Base-by-base conservation (phyloP, 2,797 vertebrate species). In the Babyrousa celebensis region DNA sequence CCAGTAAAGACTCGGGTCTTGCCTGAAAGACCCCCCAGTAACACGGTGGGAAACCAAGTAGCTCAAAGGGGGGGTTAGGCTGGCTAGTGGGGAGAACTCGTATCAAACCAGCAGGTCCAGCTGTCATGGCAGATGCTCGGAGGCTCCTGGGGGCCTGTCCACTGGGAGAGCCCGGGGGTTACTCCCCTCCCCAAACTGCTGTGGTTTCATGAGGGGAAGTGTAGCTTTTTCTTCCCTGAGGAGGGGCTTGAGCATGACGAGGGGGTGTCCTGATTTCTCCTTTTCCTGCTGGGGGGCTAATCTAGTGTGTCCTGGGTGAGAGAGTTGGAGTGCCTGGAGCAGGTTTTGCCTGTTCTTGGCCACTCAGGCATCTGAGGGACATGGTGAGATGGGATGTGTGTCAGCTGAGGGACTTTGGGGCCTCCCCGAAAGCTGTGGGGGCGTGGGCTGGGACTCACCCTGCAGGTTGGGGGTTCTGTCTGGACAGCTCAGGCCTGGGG, bases 381-480 rank as follows among this genome's bases (percentile, higher is more conserved):
- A 56, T 67, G 62, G 88, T 21, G 58, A 70, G 56, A 12, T 6
- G 52, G 85, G 17, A 18, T 63, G 12, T 29, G 5, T 29, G 5
- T 48, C 6, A 20, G 77, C 15, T 29, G 32, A n/a, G 70, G 62
- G 77, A 5, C 87, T 56, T 58, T 2, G 21, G 94, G 95, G 75
- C 75, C 36, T 96, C 63, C 70, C 32, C 80, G 62, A 83, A 43
- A n/a, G 48, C 65, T 60, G 17, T 52, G 52, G 84, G 90, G 83
- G 83, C 83, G 71, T 43, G 84, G 29, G 11, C 0, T 2, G 63
- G 65, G 56, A n/a, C 16, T 58, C 3, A 2, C 48, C 18, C 25
- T 71, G 32, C 18, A 43, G 78, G 54, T 40, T 25, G 60, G n/a
- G 52, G 60, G 67, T 48, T 80, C 62, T 90, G 0, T 48, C 32